phyloP scores from a whole-genome alignment of 2,113 vertebrate genomes.

The Zingel zingel region DNA sequence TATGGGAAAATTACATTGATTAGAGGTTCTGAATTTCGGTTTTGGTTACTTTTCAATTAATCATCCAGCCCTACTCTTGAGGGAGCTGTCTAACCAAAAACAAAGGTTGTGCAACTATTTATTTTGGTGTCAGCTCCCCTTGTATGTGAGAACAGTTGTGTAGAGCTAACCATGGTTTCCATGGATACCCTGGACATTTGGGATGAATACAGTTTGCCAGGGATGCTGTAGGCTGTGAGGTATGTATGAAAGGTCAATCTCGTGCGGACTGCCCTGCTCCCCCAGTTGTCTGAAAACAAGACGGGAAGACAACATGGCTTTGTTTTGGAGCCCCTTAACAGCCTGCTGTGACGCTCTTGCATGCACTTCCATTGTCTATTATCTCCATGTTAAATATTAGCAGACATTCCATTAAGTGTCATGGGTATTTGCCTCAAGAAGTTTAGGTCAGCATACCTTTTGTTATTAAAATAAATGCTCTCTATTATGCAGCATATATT shows the following conservation, averaged over 20 bases:
- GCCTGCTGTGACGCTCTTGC: slow-evolving; percentile 13
- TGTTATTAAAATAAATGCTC: slow-evolving; percentile 42
- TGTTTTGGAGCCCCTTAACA: slow-evolving; percentile 34
- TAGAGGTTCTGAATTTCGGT: no score
- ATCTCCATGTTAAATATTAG: slow-evolving; percentile 46
- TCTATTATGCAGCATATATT: neutral
- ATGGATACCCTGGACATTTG: slow-evolving; percentile 43
- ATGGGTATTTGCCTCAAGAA: slow-evolving; percentile 30
- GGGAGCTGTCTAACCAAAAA: slow-evolving; percentile 1
- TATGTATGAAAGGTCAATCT: slow-evolving; percentile 52
- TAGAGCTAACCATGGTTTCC: slow-evolving; percentile 18
- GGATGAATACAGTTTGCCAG: slow-evolving; percentile 1
- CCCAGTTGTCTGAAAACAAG: slow-evolving; percentile 38
- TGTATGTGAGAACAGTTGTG: neutral
- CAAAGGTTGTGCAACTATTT: neutral
- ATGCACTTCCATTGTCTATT: slow-evolving; percentile 49
- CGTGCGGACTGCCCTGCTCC: slow-evolving; percentile 4
- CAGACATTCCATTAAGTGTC: slow-evolving; percentile 49
- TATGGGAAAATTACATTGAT: no score
- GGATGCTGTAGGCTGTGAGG: slow-evolving; percentile 40
- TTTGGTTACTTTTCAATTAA: no score
- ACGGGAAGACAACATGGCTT: slow-evolving; percentile 36
- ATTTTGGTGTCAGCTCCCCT: slow-evolving; percentile 10
- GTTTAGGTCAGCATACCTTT: slow-evolving; percentile 17
- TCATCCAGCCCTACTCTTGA: neutral